Conservation (phyloP, 2,888 invertebrate genomes). For the Yponomeuta malinellus region DNA sequence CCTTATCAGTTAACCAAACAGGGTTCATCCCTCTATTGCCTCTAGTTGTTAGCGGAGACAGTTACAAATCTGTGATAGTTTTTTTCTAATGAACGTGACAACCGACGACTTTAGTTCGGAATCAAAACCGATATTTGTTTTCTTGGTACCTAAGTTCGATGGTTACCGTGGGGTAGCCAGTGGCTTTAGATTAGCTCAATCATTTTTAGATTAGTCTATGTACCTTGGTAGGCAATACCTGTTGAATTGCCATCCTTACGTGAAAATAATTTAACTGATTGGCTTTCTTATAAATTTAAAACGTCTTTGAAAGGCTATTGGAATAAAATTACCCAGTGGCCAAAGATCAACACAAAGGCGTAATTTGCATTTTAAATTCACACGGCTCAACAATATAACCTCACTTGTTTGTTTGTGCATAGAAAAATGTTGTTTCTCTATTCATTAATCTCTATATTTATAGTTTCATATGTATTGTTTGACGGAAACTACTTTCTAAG, state of each 20-base stretch:
- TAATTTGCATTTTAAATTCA: slow-evolving; percentile 13
- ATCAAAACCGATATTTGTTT: too few relatives aligned
- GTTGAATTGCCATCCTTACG: not conserved
- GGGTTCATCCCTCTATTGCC: slow-evolving; percentile 29
- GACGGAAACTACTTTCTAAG: slow-evolving; percentile 86
- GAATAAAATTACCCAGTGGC: not conserved
- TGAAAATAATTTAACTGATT: not conserved
- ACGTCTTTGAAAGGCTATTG: slow-evolving; percentile 20
- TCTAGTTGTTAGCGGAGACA: slow-evolving; percentile 43
- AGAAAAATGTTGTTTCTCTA: slow-evolving; percentile 29
- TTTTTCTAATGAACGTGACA: slow-evolving; percentile 34
- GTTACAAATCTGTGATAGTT: slow-evolving; percentile 47
- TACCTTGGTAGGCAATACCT: too few relatives aligned
- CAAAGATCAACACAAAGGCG: slow-evolving; percentile 23
- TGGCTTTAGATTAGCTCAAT: too few relatives aligned
- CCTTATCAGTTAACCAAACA: slow-evolving; percentile 33
- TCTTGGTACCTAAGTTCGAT: too few relatives aligned
- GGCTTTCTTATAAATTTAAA: not conserved
- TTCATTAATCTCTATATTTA: slow-evolving; percentile 28
- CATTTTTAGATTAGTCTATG: too few relatives aligned
- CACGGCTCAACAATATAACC: not conserved
- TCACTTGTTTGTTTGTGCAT: not conserved
- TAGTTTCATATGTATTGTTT: slow-evolving; percentile 77
- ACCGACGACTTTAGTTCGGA: not conserved
- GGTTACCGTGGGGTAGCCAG: too few relatives aligned